A percentile compares a stretch with the other conserved stretches of the same genome.
Conservation (phyloP, 2,888 invertebrate genomes). For the Alitta virens region DNA sequence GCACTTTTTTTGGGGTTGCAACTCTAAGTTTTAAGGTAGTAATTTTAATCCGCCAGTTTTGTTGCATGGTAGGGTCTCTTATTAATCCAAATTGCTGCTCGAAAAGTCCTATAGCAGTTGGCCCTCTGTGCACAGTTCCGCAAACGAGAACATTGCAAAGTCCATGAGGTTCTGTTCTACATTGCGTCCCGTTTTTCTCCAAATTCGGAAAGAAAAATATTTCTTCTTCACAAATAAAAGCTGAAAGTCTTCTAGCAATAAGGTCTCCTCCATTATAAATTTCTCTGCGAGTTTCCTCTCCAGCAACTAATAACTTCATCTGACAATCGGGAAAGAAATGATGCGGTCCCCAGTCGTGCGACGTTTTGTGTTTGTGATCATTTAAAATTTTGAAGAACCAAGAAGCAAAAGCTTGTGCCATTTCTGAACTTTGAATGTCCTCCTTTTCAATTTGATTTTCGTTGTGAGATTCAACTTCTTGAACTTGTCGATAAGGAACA, state of each 20-base stretch:
- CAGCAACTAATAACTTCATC: conserved; percentile 29
- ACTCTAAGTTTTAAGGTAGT: conserved; percentile 37
- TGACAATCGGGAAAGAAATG: conserved; percentile 46
- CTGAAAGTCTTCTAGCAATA: conserved; percentile 34
- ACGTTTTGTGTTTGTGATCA: conserved; percentile 35
- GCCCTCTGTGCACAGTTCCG: conserved; percentile 65
- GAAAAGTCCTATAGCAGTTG: conserved; percentile 64
- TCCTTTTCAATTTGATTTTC: no score
- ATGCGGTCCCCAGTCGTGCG: conserved; percentile 43
- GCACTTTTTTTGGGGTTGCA: no score
- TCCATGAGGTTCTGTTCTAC: conserved; percentile 65
- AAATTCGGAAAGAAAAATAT: conserved; percentile 65
- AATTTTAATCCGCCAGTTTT: conserved; percentile 71
- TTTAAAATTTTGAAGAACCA: conserved; percentile 50
- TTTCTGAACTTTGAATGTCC: not conserved
- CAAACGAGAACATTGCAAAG: conserved; percentile 65
- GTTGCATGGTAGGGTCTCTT: conserved; percentile 65
- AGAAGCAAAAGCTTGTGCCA: conserved; percentile 40
- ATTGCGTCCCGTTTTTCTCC: conserved; percentile 62
- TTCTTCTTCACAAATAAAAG: conserved; percentile 36
- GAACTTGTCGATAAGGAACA: no score
- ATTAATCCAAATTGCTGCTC: conserved; percentile 68
- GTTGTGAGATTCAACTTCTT: no score
- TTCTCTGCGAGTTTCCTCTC: conserved; percentile 25
- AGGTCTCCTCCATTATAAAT: conserved; percentile 30